These are phyloP conservation scores for Myzus persicae DNA, from an alignment of 1,140 invertebrate genomes.

Conservation along the genomic window DNA sequence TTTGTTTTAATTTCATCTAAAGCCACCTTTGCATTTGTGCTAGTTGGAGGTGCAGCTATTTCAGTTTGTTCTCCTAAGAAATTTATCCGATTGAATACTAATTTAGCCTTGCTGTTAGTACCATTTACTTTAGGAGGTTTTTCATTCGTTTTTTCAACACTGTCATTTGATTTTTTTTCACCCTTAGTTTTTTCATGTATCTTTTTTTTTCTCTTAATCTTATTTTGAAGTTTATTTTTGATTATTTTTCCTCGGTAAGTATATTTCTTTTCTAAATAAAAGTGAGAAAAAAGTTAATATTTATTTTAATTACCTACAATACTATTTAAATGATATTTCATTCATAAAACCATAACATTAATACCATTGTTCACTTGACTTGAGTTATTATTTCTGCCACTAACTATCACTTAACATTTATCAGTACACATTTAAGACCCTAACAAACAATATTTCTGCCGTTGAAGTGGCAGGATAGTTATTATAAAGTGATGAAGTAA, in stretches of 20 bases:
- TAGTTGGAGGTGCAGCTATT: conserved; percentile 28
- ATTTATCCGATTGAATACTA: conserved; percentile 60
- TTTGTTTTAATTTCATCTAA: conserved; percentile 56
- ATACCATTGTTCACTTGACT: too few species aligned
- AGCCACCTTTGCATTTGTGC: conserved; percentile 47
- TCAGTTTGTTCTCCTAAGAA: conserved; percentile 58
- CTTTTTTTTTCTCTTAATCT: conserved; percentile 60
- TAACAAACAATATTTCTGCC: neutral
- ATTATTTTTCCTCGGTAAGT: conserved; percentile 57
- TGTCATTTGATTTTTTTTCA: conserved; percentile 49
- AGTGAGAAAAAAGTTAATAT: neutral
- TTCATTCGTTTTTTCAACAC: neutral
- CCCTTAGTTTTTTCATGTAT: conserved; percentile 58
- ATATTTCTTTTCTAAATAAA: conserved; percentile 57
- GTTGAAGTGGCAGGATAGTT: neutral
- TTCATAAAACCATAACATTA: too few species aligned
- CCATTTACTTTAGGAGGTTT: conserved; percentile 37
- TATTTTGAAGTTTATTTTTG: conserved; percentile 60
- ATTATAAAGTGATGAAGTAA: neutral
- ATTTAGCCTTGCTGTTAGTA: conserved; percentile 56
- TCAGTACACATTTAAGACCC: neutral
- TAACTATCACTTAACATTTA: neutral
- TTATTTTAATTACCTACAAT: too few species aligned
- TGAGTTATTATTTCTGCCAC: neutral
- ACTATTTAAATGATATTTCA: neutral